These are phyloP conservation scores for Cardiocondyla obscurior DNA, from an alignment of 1,140 invertebrate species.

Conservation along the genomic window DNA sequence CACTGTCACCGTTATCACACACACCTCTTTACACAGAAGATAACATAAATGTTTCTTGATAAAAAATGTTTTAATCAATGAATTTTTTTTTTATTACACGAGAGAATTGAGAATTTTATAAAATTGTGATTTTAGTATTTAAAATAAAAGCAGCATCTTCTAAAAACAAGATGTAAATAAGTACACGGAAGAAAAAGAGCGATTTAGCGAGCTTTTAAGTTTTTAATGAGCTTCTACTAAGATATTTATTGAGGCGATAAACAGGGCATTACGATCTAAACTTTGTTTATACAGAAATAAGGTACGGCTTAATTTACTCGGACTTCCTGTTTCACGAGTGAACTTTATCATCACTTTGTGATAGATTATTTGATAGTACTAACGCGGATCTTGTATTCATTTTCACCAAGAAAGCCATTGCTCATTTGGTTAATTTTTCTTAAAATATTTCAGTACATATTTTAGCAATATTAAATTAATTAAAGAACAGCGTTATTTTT, in stretches of 20 bases:
- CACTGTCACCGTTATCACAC: neutral
- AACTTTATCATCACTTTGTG: slow-evolving; percentile 22
- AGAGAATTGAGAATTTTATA: neutral
- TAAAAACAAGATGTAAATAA: neutral
- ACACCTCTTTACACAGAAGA: neutral
- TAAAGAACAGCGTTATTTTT: neutral
- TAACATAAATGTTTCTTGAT: slow-evolving; percentile 14
- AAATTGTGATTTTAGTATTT: neutral
- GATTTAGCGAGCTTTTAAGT: slow-evolving; percentile 10
- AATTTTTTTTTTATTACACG: neutral
- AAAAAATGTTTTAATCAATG: neutral
- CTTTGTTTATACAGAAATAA: slow-evolving; percentile 33
- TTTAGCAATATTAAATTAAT: too few species aligned
- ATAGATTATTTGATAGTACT: slow-evolving; percentile 4
- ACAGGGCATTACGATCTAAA: slow-evolving; percentile 16
- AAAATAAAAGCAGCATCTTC: neutral
- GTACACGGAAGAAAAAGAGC: neutral
- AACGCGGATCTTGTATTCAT: neutral
- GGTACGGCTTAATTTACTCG: slow-evolving; percentile 10
- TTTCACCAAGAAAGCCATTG: neutral
- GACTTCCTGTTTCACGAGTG: neutral
- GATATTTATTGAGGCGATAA: slow-evolving; percentile 31
- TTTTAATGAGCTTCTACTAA: slow-evolving; percentile 13
- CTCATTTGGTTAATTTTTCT: neutral
- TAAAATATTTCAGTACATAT: too few species aligned